Evolutionary conservation across 2,888 invertebrate species (phyloP).

Genomic region (Lasius fuliginosus): DNA sequence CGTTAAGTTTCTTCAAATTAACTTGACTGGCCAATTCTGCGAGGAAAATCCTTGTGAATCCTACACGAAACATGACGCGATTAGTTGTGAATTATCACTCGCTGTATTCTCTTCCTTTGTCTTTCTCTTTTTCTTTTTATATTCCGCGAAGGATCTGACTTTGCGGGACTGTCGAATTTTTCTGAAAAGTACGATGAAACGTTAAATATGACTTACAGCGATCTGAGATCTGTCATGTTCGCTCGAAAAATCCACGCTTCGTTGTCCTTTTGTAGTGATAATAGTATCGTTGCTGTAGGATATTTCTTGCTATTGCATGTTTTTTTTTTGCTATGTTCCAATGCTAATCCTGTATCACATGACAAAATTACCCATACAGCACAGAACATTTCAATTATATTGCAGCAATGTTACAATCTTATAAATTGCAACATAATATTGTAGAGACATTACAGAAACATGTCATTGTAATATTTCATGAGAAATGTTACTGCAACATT

Average conservation of each 20-base stretch:
- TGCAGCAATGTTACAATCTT: too few species aligned
- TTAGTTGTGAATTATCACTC: conserved; percentile 69
- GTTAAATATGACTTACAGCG: not conserved
- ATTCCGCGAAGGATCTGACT: not conserved
- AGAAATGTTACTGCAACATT: too few species aligned
- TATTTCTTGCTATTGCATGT: not conserved
- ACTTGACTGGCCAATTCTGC: conserved; percentile 76
- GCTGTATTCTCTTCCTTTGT: conserved; percentile 62
- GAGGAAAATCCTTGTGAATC: conserved; percentile 70
- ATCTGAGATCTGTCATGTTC: not conserved
- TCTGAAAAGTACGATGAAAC: not conserved
- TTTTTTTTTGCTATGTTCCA: not conserved
- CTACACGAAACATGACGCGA: conserved; percentile 71
- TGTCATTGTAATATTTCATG: too few species aligned
- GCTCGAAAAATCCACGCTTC: not conserved
- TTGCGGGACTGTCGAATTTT: not conserved
- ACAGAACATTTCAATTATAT: too few species aligned
- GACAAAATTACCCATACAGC: too few species aligned
- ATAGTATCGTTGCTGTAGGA: not conserved
- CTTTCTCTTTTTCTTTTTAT: conserved; percentile 47
- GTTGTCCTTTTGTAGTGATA: not conserved
- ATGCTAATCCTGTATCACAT: not conserved
- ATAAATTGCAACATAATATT: too few species aligned
- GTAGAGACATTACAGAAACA: too few species aligned
- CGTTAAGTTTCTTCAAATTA: conserved; percentile 75